Conservation (phyloP, 2,113 vertebrate genomes). For the Boulengeromyrus knoepffleri region DNA sequence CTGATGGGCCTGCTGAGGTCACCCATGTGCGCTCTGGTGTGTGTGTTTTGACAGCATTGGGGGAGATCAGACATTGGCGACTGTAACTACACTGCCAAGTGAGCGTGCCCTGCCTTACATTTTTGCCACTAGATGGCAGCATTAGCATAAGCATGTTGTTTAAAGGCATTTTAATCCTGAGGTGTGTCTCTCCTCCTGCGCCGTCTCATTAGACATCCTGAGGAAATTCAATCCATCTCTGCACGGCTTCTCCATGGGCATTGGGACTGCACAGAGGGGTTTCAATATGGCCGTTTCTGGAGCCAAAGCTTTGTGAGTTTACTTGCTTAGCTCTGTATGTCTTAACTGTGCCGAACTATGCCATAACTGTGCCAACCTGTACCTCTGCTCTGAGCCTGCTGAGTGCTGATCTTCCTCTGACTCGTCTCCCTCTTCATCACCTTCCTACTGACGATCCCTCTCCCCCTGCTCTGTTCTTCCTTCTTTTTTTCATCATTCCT, state of each 20-base stretch:
- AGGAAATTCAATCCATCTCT: slow-evolving; percentile 79
- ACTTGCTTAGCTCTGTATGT: neutral
- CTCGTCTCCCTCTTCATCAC: neutral
- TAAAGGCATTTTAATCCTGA: neutral
- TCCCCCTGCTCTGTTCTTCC: neutral
- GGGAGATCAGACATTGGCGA: slow-evolving; percentile 72
- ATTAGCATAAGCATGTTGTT: neutral
- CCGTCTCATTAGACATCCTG: slow-evolving; percentile 71
- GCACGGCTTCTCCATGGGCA: slow-evolving; percentile 70
- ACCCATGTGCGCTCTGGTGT: slow-evolving; percentile 17
- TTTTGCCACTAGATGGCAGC: slow-evolving; percentile 29
- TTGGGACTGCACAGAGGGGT: slow-evolving; percentile 44
- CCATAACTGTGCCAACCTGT: neutral
- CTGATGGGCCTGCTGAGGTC: neutral
- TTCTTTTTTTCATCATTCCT: neutral
- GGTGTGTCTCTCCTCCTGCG: neutral
- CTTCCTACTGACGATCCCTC: neutral
- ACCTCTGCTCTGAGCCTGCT: neutral
- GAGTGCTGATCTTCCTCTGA: neutral
- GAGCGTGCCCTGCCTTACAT: slow-evolving; percentile 46
- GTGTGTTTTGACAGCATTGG: slow-evolving; percentile 67
- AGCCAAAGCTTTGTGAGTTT: slow-evolving; percentile 69
- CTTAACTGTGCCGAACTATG: neutral
- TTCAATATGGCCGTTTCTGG: slow-evolving; percentile 73
- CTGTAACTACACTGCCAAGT: slow-evolving; percentile 83